These are phyloP conservation scores for Brenthis hecate DNA, from an alignment of 2,888 invertebrate species.

Conservation along the genomic window DNA sequence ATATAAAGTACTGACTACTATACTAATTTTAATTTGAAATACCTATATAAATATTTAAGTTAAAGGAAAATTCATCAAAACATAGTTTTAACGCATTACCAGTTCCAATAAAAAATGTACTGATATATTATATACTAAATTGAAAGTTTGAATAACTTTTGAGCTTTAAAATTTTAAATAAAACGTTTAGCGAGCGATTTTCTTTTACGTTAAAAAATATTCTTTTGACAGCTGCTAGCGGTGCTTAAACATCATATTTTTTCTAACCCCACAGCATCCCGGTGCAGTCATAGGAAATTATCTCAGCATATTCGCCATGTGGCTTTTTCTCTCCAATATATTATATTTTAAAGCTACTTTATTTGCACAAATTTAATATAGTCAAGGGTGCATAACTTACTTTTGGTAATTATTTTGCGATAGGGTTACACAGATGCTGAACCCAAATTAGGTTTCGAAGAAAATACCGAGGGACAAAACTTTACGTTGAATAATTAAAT, in stretches of 20 bases:
- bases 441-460: slow-evolving; percentile 63
- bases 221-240: too few relatives aligned
- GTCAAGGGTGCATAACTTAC: slow-evolving; percentile 81
- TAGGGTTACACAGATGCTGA: slow-evolving; percentile 76
- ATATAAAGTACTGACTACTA: background rate
- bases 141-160: too few relatives aligned
- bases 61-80: too few relatives aligned
- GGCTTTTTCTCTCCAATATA: slow-evolving; percentile 62
- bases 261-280: slow-evolving; percentile 50
- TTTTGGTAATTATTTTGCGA: slow-evolving; percentile 78
- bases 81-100: too few relatives aligned
- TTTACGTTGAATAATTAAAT: slow-evolving; percentile 66
- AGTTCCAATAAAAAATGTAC: too few relatives aligned
- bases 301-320: slow-evolving; percentile 71
- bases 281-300: slow-evolving; percentile 65
- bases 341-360: slow-evolving; percentile 67
- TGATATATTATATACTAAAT: too few relatives aligned
- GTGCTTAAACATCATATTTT: slow-evolving; percentile 55
- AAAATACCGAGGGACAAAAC: slow-evolving; percentile 62
- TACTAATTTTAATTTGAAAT: background rate
- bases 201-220: too few relatives aligned
- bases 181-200: too few relatives aligned
- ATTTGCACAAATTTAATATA: slow-evolving; percentile 76
- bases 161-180: too few relatives aligned
- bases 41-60: background rate